Percentiles rank a stretch among this genome's conserved stretches.
These are phyloP conservation scores for Hippocampus kuda DNA, from an alignment of 2,797 vertebrate genomes.

Conservation along the genomic window DNA sequence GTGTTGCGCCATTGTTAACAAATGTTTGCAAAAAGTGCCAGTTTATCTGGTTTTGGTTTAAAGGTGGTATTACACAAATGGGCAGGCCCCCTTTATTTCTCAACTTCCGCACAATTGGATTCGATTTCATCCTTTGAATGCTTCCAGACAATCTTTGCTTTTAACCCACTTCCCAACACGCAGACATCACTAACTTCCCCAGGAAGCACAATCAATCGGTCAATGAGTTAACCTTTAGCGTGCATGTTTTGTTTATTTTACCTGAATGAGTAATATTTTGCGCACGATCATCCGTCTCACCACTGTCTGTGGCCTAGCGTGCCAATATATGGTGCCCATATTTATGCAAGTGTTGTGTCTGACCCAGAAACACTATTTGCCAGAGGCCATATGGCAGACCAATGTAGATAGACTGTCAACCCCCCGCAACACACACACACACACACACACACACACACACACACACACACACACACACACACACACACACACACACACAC, in stretches of 20 bases:
- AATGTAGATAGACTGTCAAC: conserved; percentile 36
- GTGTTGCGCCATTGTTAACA: background rate
- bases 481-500: conserved; percentile 18
- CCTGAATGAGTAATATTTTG: conserved; percentile 9
- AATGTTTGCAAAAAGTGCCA: background rate
- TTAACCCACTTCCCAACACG: conserved; percentile 11
- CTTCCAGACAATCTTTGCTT: background rate
- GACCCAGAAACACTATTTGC: conserved; percentile 57
- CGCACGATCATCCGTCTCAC: conserved; percentile 15
- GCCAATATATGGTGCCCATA: conserved; percentile 40
- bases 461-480: conserved; percentile 19
- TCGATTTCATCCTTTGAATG: background rate
- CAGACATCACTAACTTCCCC: conserved; percentile 17
- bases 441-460: conserved; percentile 19
- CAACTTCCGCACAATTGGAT: background rate
- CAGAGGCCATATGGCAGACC: conserved; percentile 39
- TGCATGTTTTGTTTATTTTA: conserved; percentile 7
- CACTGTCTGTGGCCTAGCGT: conserved; percentile 29
- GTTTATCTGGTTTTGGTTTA: background rate
- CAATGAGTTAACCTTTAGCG: conserved; percentile 25
- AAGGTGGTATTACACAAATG: background rate
- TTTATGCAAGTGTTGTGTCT: conserved; percentile 47
- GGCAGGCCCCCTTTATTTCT: background rate
- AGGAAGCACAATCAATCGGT: conserved; percentile 32
- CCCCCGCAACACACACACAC: conserved; percentile 11